These are phyloP conservation scores for Hirtodrosophila confusa DNA, from an alignment of 2,888 invertebrate species.

Conservation along the genomic window DNA sequence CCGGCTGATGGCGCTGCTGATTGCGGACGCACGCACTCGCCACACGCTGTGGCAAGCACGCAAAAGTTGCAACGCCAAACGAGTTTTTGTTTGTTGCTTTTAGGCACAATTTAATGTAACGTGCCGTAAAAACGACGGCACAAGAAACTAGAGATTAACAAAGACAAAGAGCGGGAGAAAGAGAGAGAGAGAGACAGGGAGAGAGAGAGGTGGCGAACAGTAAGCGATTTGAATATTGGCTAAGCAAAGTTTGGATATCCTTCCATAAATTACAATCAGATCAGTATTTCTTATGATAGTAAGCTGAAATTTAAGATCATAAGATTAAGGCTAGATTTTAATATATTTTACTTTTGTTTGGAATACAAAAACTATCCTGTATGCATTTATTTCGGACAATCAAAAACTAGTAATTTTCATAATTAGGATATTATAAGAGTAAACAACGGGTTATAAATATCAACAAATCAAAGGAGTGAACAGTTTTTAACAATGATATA, in stretches of 20 bases:
- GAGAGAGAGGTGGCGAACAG: background rate
- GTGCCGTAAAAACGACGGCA: slow-evolving; percentile 55
- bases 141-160: slow-evolving; percentile 37
- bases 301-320: no score
- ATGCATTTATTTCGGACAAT: no score
- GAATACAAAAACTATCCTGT: no score
- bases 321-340: no score
- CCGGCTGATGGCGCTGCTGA: slow-evolving; percentile 45
- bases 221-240: no score
- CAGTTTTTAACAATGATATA: no score
- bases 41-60: slow-evolving; percentile 65
- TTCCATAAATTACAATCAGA: background rate
- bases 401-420: no score
- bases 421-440: no score
- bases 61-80: slow-evolving; percentile 61
- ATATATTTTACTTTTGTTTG: no score
- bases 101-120: slow-evolving; percentile 62
- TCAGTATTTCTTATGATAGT: background rate
- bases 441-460: no score
- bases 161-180: slow-evolving; percentile 7
- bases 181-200: background rate
- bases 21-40: slow-evolving; percentile 67
- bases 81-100: slow-evolving; percentile 52
- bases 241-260: background rate
- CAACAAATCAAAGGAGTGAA: no score